Evolutionary conservation across 2,113 vertebrate species (phyloP).

Genomic region (Coreoperca whiteheadi): DNA sequence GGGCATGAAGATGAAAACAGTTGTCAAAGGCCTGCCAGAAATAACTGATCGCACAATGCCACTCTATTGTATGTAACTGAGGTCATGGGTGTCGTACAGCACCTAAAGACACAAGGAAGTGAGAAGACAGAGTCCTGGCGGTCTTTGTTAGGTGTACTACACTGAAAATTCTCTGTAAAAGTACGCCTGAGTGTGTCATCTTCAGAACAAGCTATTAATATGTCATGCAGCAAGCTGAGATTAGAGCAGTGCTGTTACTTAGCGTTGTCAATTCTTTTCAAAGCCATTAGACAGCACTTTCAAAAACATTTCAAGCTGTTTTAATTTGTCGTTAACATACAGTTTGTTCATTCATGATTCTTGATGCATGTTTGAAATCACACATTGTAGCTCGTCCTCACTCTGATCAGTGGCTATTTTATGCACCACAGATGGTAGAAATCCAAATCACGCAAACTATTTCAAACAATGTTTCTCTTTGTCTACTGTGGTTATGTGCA

Average conservation of each 20-base stretch:
- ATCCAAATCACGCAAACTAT: constrained; percentile 37
- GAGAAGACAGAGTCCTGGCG: constrained; percentile 42
- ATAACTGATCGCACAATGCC: constrained; percentile 81
- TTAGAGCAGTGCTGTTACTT: constrained; percentile 53
- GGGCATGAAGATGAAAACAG: constrained; percentile 84
- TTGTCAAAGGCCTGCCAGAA: constrained; percentile 81
- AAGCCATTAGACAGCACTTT: constrained; percentile 43
- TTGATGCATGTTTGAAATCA: constrained; percentile 28
- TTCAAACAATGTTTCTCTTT: constrained; percentile 12
- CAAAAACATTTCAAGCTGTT: constrained; percentile 52
- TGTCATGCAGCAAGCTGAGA: constrained; percentile 50
- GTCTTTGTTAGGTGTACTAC: constrained; percentile 40
- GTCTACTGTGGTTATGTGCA: constrained; percentile 21
- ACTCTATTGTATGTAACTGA: constrained; percentile 77
- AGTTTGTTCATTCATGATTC: constrained; percentile 20
- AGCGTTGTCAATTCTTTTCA: constrained; percentile 48
- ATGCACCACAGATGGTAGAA: constrained; percentile 28
- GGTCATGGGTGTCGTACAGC: constrained; percentile 76
- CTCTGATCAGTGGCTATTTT: constrained; percentile 43
- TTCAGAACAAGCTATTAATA: constrained; percentile 65
- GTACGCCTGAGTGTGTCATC: constrained; percentile 43
- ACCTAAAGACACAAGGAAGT: constrained; percentile 56
- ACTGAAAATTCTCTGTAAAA: constrained; percentile 24
- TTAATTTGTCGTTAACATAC: constrained; percentile 40
- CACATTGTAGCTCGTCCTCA: background rate